These are phyloP conservation scores for Phenacoccus solenopsis DNA, from an alignment of 1,140 invertebrate species.

Conservation along the genomic window DNA sequence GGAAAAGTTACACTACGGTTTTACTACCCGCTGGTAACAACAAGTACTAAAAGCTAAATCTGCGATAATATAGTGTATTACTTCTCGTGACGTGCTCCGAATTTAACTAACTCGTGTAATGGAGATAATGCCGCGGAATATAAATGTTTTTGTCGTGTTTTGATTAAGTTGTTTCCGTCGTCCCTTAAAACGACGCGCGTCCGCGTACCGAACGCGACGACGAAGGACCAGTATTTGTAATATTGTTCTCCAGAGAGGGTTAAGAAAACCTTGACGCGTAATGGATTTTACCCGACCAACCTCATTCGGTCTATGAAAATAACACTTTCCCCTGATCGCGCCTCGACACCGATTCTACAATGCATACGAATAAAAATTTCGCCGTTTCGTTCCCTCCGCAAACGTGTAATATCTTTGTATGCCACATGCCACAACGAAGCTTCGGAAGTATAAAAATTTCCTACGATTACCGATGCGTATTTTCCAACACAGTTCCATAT, in stretches of 20 bases:
- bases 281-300: background rate
- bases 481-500: no score
- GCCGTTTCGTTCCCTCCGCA: no score
- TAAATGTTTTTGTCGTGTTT: slow-evolving; percentile 12
- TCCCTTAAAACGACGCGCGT: background rate
- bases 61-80: slow-evolving; percentile 11
- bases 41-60: slow-evolving; percentile 2
- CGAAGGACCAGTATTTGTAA: background rate
- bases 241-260: background rate
- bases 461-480: no score
- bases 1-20: background rate
- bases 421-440: no score
- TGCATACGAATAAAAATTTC: no score
- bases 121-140: slow-evolving; percentile 9
- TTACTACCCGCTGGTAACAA: background rate
- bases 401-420: no score
- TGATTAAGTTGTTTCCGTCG: slow-evolving; percentile 8
- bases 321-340: no score
- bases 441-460: no score
- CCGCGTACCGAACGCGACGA: no score
- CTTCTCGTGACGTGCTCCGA: background rate
- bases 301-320: no score
- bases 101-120: slow-evolving; percentile 1
- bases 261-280: background rate
- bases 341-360: no score